These are phyloP conservation scores for Apolygus lucorum DNA, from an alignment of 1,140 invertebrate species.

Conservation along the genomic window DNA sequence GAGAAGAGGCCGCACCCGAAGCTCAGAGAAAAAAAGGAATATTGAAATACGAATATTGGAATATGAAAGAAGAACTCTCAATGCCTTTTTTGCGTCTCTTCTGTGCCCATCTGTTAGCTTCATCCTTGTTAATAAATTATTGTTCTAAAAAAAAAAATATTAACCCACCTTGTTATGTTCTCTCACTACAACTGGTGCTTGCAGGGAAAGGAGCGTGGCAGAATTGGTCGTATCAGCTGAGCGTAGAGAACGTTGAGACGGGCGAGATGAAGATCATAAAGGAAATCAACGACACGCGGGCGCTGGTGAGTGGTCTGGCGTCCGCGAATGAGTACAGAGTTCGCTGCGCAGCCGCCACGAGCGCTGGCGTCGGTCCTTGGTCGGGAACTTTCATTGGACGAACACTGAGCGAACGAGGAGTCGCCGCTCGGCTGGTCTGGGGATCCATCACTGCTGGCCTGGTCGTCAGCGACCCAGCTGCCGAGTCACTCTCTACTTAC, in stretches of 20 bases:
- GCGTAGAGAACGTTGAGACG: conserved; percentile 46
- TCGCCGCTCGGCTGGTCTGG: conserved; percentile 32
- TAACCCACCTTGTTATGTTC: too few species aligned
- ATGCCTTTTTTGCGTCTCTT: too few species aligned
- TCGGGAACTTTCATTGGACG: conserved; percentile 60
- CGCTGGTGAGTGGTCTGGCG: conserved; percentile 55
- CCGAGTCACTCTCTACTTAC: neutral
- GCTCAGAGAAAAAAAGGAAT: too few species aligned
- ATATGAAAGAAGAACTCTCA: too few species aligned
- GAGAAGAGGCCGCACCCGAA: too few species aligned
- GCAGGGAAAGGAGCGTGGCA: conserved; percentile 63
- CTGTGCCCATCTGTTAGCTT: too few species aligned
- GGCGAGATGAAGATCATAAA: conserved; percentile 41
- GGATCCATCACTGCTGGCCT: conserved; percentile 37
- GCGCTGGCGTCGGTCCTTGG: conserved; percentile 70
- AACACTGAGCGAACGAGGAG: conserved; percentile 44
- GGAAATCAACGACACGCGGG: conserved; percentile 51
- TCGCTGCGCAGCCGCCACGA: conserved; percentile 65
- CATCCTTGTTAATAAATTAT: too few species aligned
- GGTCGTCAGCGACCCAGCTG: conserved; percentile 52
- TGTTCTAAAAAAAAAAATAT: too few species aligned
- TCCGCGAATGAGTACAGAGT: conserved; percentile 67
- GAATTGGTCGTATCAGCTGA: conserved; percentile 75
- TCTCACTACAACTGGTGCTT: too few species aligned
- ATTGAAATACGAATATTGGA: too few species aligned